Percentiles rank a stretch among this genome's conserved stretches.
Evolutionary conservation across 2,888 invertebrate species (phyloP).

Genomic region (Scrobipalpa atriplicella): DNA sequence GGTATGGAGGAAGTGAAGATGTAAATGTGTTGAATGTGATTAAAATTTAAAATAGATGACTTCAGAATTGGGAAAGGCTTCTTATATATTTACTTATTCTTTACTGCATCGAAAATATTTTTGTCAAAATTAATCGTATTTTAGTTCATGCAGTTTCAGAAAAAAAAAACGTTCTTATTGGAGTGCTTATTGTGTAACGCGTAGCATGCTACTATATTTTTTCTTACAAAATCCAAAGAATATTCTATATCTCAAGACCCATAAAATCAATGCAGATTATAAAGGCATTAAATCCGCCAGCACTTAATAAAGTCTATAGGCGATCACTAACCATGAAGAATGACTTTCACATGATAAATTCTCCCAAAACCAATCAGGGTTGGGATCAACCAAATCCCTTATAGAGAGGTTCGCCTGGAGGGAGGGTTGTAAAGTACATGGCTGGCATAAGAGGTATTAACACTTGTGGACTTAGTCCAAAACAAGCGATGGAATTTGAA

Average conservation of each 20-base stretch:
- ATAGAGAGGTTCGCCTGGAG: slow-evolving; percentile 32
- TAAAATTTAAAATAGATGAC: too few relatives aligned
- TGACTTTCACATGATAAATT: slow-evolving; percentile 31
- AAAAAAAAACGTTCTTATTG: too few relatives aligned
- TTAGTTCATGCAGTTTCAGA: too few relatives aligned
- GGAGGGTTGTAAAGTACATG: neutral
- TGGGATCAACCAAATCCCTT: slow-evolving; percentile 36
- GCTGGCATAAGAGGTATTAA: neutral
- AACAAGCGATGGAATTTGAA: slow-evolving; percentile 2
- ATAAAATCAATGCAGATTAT: slow-evolving; percentile 26
- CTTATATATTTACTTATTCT: too few relatives aligned
- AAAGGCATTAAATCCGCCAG: slow-evolving; percentile 9
- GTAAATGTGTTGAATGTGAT: neutral
- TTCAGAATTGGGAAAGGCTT: too few relatives aligned
- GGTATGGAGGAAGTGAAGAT: neutral
- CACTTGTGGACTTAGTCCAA: neutral
- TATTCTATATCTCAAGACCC: neutral
- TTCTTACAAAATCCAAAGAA: too few relatives aligned
- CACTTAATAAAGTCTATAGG: slow-evolving; percentile 18
- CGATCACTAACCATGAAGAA: slow-evolving; percentile 25
- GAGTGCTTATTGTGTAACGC: too few relatives aligned
- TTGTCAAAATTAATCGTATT: too few relatives aligned
- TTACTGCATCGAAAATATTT: too few relatives aligned
- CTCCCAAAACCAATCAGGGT: slow-evolving; percentile 36
- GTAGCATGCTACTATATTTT: too few relatives aligned